Evolutionary conservation across 2,113 vertebrate genomes (phyloP), one percentile per base, ranked within the genome.

Genomic region (Seriola dumerili): DNA sequence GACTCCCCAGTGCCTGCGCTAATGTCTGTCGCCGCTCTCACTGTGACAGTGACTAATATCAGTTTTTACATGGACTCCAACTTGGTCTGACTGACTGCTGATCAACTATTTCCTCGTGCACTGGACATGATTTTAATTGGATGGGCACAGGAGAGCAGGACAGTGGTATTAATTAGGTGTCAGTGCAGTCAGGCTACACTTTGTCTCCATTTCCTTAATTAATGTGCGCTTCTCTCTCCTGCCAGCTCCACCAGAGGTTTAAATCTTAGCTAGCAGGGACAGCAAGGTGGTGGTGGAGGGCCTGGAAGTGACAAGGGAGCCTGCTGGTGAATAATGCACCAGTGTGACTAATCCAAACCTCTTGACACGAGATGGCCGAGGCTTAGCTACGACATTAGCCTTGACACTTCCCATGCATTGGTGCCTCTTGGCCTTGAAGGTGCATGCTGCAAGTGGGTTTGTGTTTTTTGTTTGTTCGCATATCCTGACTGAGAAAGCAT

Each of bases 141-240:
- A 78, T 21, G 8, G 42, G 48, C 0, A 12, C 3, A 8, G 23
- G 12, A 23, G 19, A 57, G 25, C 3, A 42, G 8, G 6, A 16
- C 54, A 4, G 32, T 0, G 1, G 17, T 44, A 66, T 74, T 52
- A 40, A 62, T 29, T 36, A 38, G 65, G 59, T 83, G 82, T 83
- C 78, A 88, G 13, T 79, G 80, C 13, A 50, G 81, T 81, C 69
- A 12, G 44, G 66, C 36, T 25, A 75, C 85, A 85, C 77, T 90
- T 93, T 87, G 89, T 93, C 86, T 92, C 75, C 64, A 89, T 94
- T 91, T 93, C 69, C 81, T 92, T 95, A 94, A 95, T 94, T 89
- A 89, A 92, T 89, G 58, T 59, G 79, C 54, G 71, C 55, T 44
- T 86, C 52, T 55, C 42, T 44, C 17, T 72, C 40, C 74, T 79